Base-by-base conservation (phyloP, 2,113 vertebrate species). In the Ophthalmolycus amberensis region DNA sequence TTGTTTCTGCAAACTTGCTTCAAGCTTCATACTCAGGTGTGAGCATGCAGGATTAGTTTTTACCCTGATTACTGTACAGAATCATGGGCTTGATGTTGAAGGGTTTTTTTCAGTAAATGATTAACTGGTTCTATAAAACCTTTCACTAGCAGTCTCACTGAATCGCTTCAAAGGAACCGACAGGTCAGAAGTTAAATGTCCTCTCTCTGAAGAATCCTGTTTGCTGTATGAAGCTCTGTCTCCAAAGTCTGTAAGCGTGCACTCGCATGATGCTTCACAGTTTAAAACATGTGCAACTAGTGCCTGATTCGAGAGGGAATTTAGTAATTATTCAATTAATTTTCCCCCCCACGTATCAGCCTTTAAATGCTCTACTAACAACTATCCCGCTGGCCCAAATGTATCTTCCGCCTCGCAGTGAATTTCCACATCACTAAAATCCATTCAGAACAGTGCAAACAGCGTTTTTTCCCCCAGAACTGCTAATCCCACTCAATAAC, bases 401-500 rank as follows among this genome's bases (percentile, higher is more conserved):
- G 10, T 25, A 42, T 69, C 58, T 71, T 62, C 60, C 20, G 71
- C 25, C 60, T 29, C 9, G 0, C 7, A 40, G 48, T 65, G 22
- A 80, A 68, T 56, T 56, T 75, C 44, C 76, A 75, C 12, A 68
- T 63, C 37, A 46, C 27, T 54, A n/a, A 60, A 75, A 79, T 73
- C 29, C 37, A 62, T 67, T 83, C 54, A 64, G 29, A 65, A 44
- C 42, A 42, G 42, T 46, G 42, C 60, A 81, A 86, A 75, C 71
- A 75, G 42, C 44, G 27, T 79, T 80, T 78, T 77, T 78, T 78
- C 71, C 71, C 65, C 71, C 67, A 63, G 16, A 56, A 44, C 59
- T 60, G 15, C 73, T 75, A 87, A 82, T 82, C 78, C 67, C 9
- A 42, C 62, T 50, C 42, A 9, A 46, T 59, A 83, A 78, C 48